phyloP scores from a whole-genome alignment of 2,797 vertebrate genomes.

The Dipus sagitta region DNA sequence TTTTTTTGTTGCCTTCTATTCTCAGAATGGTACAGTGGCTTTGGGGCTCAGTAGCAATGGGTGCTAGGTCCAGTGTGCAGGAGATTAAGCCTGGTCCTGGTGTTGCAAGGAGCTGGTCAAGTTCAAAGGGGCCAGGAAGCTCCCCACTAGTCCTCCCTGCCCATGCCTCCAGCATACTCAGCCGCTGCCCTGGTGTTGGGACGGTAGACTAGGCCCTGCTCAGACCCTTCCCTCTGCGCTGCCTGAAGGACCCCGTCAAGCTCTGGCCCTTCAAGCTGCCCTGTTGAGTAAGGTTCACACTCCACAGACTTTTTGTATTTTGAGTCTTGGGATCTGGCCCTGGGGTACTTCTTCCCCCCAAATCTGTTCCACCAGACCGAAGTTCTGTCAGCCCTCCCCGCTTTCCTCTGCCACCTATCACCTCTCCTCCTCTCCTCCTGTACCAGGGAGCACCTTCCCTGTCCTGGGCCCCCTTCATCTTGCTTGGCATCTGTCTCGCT shows the following conservation, averaged over 20 bases:
- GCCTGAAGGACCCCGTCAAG: accelerated
- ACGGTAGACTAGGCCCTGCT: background rate
- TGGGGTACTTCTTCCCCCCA: background rate
- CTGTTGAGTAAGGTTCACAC: background rate
- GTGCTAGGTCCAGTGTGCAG: too few relatives aligned
- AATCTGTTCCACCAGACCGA: background rate
- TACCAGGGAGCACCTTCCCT: accelerated
- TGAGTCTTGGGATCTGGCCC: too few relatives aligned
- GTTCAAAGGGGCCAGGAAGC: background rate
- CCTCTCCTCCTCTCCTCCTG: accelerated
- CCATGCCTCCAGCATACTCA: background rate
- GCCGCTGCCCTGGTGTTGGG: background rate
- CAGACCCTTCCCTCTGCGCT: background rate
- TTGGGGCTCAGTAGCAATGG: background rate
- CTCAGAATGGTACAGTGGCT: background rate
- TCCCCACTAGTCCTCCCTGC: background rate
- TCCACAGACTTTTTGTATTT: background rate
- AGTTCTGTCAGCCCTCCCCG: background rate
- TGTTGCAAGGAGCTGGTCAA: background rate
- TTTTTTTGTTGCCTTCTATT: background rate
- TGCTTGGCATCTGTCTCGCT: background rate
- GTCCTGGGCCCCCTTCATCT: background rate
- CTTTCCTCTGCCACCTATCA: accelerated
- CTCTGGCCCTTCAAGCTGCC: background rate
- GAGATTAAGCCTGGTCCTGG: accelerated